These are phyloP conservation scores for Sapajus apella DNA, from an alignment of 2,113 vertebrate genomes.

Conservation along the genomic window DNA sequence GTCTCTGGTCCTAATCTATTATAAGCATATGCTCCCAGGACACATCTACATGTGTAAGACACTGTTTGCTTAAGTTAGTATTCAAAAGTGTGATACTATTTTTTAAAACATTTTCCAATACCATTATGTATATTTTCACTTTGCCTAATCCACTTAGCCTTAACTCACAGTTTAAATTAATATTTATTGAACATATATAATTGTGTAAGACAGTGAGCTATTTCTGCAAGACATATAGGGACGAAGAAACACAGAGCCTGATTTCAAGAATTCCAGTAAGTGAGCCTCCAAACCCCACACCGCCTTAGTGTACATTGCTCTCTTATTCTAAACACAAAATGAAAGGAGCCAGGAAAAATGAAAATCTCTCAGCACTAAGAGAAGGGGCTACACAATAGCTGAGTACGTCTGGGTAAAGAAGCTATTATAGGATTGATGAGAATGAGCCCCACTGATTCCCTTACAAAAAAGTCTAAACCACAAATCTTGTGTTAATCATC, in stretches of 20 bases:
- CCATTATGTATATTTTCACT: not conserved
- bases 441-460: not conserved
- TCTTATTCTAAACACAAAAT: not conserved
- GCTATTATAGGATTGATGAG: not conserved
- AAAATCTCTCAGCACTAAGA: not conserved
- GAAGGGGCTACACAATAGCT: not conserved
- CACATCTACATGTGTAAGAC: not conserved
- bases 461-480: not conserved
- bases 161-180: not conserved
- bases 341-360: not conserved
- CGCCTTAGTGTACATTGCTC: too few species aligned
- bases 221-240: not conserved
- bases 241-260: not conserved
- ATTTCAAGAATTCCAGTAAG: not conserved
- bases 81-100: not conserved
- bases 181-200: not conserved
- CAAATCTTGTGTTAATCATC: not conserved
- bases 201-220: not conserved
- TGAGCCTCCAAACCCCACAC: not conserved
- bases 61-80: not conserved
- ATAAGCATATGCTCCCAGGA: not conserved
- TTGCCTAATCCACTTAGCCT: not conserved
- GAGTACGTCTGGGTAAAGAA: not conserved
- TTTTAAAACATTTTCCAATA: not conserved
- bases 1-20: not conserved